Base-by-base conservation (phyloP, 1,140 invertebrate species). In the Drosophila orosa region DNA sequence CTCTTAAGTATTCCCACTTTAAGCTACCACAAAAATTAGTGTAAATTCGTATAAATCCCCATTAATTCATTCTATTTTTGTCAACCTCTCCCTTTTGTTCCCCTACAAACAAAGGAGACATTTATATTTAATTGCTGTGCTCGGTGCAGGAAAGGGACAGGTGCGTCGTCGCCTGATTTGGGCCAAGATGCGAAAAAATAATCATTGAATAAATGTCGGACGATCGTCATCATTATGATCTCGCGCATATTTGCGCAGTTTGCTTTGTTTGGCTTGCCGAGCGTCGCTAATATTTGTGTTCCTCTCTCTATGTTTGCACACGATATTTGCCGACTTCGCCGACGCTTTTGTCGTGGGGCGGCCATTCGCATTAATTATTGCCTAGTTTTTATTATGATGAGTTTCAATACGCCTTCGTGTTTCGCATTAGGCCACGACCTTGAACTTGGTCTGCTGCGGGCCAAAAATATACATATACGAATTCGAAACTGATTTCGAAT, bases 291-390 rank as follows among this genome's bases (percentile, higher is more conserved):
- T 54, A 54, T 56, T 31, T 62, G 48, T 56, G 12, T 66, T 56
- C 45, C 12, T 62, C 44, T 59, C 27, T 74, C 44, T 59, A 24
- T 74, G 42, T 77, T 42, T 73, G 74, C 65, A 68, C 40, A 63
- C 37, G 45, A 66, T 80, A 81, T 86, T 86, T 76, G 83, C 59
- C 25, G 63, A 66, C 69, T 86, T 87, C 66, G 83, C 62, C 66
- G 57, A 66, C 69, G 78, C 79, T 76, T 76, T 87, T 86, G 83
- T 79, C 62, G 71, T 69, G 60, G 80, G 83, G 71, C 83, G 79
- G 79, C 83, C 83, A 87, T 86, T 86, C 83, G 78, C 79, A 83
- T 87, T 87, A 72, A 81, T 69, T 68, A 81, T 81, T 69, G 66
- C 74, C 74, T 85, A 73, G 78, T 54, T 74, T 80, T 75, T 62